Conservation (phyloP, 2,113 vertebrate species). For the Neolamprologus cancellatus region DNA sequence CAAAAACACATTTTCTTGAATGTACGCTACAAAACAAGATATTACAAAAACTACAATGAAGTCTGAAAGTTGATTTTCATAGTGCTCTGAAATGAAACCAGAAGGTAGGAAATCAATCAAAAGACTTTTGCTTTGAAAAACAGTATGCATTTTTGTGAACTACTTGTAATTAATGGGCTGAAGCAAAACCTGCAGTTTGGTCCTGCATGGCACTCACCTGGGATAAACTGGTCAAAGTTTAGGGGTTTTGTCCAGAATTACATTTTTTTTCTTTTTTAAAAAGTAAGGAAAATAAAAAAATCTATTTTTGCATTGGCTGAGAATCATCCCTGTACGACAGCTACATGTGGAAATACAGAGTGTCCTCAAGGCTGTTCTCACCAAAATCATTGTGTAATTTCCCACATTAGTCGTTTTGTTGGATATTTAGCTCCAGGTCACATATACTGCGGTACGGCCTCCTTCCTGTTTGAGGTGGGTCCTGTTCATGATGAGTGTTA, state of each 20-base stretch:
- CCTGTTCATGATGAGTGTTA: conserved; percentile 20
- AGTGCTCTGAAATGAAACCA: neutral
- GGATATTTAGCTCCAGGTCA: neutral
- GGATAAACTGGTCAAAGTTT: neutral
- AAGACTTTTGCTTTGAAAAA: neutral
- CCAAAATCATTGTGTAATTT: neutral
- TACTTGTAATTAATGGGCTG: neutral
- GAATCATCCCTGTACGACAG: neutral
- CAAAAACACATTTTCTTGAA: neutral
- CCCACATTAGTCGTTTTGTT: neutral
- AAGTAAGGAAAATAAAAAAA: neutral
- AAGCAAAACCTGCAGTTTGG: neutral
- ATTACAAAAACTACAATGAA: neutral
- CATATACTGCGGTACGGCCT: neutral
- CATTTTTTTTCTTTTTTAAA: rapidly evolving
- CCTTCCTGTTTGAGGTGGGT: conserved; percentile 6
- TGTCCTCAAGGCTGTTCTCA: neutral
- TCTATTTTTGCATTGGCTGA: neutral
- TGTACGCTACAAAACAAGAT: neutral
- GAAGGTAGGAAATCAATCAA: neutral
- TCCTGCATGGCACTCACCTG: neutral
- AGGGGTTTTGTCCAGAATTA: neutral
- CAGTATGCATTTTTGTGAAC: neutral
- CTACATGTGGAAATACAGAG: neutral
- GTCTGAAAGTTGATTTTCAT: neutral